Conservation (phyloP, 2,113 vertebrate genomes). For the Grallaria varia region DNA sequence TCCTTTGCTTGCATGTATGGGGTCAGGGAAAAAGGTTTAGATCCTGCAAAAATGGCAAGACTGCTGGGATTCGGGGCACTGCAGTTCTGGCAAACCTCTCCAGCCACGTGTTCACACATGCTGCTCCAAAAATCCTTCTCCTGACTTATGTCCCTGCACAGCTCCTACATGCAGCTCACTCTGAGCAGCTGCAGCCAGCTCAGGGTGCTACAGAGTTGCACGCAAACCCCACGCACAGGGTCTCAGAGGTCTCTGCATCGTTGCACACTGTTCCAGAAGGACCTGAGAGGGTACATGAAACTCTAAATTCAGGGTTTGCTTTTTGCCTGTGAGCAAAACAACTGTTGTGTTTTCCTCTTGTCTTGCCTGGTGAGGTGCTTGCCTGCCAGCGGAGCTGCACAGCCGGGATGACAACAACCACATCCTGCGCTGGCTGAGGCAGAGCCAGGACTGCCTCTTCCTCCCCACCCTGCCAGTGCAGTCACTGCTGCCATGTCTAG, state of each 20-base stretch:
- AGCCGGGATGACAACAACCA: not conserved
- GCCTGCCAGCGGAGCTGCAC: not conserved
- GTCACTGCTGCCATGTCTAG: fast-evolving
- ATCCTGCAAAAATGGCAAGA: not conserved
- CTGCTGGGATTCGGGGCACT: fast-evolving
- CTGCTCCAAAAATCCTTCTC: not conserved
- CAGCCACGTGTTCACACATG: not conserved
- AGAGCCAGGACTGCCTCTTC: not conserved
- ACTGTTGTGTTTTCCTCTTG: not conserved
- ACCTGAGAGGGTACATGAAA: not conserved
- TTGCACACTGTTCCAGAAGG: not conserved
- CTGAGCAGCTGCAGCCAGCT: not conserved
- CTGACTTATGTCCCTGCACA: not conserved
- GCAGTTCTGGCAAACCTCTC: not conserved
- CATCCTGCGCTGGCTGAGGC: fast-evolving
- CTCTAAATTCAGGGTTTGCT: not conserved
- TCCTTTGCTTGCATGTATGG: not conserved
- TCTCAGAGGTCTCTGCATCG: not conserved
- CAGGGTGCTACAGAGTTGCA: fast-evolving
- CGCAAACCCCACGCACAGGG: not conserved
- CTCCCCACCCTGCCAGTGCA: not conserved
- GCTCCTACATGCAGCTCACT: fast-evolving
- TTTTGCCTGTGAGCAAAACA: not conserved
- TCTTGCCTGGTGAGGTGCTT: fast-evolving
- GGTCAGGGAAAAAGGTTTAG: not conserved